Percentiles rank a stretch among this genome's conserved stretches.
Conservation (phyloP, 2,888 invertebrate genomes). For the Megalurothrips usitatus region DNA sequence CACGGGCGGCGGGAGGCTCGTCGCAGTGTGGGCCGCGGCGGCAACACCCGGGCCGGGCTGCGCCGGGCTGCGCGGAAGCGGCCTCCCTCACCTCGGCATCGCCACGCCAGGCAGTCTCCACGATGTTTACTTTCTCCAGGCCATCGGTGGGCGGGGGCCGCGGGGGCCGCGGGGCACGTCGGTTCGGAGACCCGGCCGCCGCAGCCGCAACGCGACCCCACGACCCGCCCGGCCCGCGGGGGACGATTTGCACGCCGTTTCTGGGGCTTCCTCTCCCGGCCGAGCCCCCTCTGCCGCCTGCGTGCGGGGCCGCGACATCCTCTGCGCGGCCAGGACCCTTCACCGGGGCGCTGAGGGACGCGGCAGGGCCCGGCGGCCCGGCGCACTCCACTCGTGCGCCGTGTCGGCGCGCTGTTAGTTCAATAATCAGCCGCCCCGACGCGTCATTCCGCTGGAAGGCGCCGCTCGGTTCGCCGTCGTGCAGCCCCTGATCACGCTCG, state of each 20-base stretch:
- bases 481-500: too few relatives aligned
- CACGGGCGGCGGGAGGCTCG: not conserved
- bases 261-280: too few relatives aligned
- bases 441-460: too few relatives aligned
- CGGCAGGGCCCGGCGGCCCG: too few relatives aligned
- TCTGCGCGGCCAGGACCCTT: too few relatives aligned
- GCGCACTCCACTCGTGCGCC: too few relatives aligned
- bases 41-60: not conserved
- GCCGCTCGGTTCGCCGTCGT: too few relatives aligned
- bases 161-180: not conserved
- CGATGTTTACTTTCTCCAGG: conserved; percentile 9
- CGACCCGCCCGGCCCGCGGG: not conserved
- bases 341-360: too few relatives aligned
- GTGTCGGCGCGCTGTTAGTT: too few relatives aligned
- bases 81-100: not conserved
- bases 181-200: not conserved
- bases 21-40: not conserved
- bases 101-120: not conserved
- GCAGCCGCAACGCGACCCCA: not conserved
- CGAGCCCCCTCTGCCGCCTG: not conserved
- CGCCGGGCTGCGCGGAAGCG: not conserved
- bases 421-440: too few relatives aligned
- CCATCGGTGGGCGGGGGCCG: not conserved
- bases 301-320: not conserved
- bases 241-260: not conserved